A percentile compares a stretch with the other conserved stretches of the same genome.
These are phyloP conservation scores for Halisarca cf. caerulea DNA, from an alignment of 37 sponge, comb jelly and placozoan species.

Conservation along the genomic window DNA sequence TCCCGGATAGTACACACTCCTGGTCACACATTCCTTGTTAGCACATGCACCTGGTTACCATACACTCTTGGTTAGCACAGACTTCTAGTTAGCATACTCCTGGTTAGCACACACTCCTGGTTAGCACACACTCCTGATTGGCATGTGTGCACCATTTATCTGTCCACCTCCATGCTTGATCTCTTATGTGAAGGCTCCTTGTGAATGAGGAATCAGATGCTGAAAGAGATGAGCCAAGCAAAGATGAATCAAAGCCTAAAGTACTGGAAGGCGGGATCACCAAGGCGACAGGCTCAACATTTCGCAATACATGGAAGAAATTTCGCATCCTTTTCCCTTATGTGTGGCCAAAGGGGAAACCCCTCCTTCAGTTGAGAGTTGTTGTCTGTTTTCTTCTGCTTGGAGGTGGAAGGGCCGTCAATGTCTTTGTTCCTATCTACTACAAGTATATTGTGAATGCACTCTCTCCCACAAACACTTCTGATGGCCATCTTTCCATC, in stretches of 20 bases:
- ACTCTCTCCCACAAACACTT: conserved; percentile 43
- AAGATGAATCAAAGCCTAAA: neutral
- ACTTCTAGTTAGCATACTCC: too few relatives aligned
- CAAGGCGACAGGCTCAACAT: conserved; percentile 61
- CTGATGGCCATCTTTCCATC: neutral
- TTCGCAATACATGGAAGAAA: conserved; percentile 70
- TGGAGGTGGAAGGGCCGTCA: conserved; percentile 78
- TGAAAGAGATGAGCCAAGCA: neutral
- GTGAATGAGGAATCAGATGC: conserved; percentile 6
- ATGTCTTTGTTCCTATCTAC: conserved; percentile 92
- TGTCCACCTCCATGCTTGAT: too few relatives aligned
- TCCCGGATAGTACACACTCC: too few relatives aligned
- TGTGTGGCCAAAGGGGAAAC: conserved; percentile 87
- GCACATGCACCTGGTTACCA: too few relatives aligned
- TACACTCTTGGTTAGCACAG: too few relatives aligned
- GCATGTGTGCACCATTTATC: too few relatives aligned
- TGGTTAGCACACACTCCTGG: too few relatives aligned
- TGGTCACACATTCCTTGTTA: too few relatives aligned
- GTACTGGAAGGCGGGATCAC: conserved; percentile 4
- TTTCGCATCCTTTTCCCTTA: conserved; percentile 78
- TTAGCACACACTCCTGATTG: too few relatives aligned
- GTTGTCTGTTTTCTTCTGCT: conserved; percentile 81
- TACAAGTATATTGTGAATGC: conserved; percentile 91
- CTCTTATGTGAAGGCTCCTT: neutral
- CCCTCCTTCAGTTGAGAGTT: conserved; percentile 83